phyloP scores from a whole-genome alignment of 2,797 vertebrate species.

The Erpetoichthys calabaricus region DNA sequence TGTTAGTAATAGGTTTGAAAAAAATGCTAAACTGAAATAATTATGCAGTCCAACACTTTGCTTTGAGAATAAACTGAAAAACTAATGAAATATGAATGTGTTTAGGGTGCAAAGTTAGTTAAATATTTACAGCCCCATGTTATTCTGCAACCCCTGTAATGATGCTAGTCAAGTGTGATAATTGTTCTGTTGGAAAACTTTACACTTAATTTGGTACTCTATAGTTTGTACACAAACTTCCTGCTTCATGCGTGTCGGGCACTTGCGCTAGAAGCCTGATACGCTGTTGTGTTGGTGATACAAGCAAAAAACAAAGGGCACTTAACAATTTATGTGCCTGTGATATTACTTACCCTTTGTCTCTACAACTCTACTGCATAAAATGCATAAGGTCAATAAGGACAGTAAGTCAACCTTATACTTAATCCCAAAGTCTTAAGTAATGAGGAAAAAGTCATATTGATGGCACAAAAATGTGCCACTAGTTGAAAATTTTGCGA shows the following conservation, averaged over 20 bases:
- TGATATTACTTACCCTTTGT: constrained; percentile 13
- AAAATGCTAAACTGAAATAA: constrained; percentile 67
- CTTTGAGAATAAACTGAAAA: constrained; percentile 64
- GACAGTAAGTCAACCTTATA: no score
- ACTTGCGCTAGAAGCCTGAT: constrained; percentile 3
- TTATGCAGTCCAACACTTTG: constrained; percentile 65
- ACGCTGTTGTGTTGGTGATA: constrained; percentile 14
- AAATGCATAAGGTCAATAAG: constrained; percentile 14
- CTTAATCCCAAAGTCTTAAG: no score
- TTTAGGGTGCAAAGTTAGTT: constrained; percentile 57
- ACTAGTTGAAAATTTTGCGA: no score
- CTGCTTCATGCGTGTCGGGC: constrained; percentile 1
- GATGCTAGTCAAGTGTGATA: constrained; percentile 59
- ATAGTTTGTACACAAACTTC: constrained; percentile 11
- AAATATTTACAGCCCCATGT: constrained; percentile 67
- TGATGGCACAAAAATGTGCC: no score
- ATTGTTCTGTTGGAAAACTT: constrained; percentile 48
- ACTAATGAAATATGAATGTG: constrained; percentile 68
- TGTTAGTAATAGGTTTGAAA: constrained; percentile 62
- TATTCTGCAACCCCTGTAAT: constrained; percentile 57
- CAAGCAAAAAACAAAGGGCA: constrained; percentile 11
- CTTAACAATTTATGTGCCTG: constrained; percentile 9
- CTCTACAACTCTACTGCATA: constrained; percentile 16
- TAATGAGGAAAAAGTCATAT: no score
- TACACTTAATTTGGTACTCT: constrained; percentile 37